A percentile compares a stretch with the other conserved stretches of the same genome.
These are phyloP conservation scores for Corythoichthys haematopterus DNA, from an alignment of 2,113 vertebrate species.

Conservation along the genomic window DNA sequence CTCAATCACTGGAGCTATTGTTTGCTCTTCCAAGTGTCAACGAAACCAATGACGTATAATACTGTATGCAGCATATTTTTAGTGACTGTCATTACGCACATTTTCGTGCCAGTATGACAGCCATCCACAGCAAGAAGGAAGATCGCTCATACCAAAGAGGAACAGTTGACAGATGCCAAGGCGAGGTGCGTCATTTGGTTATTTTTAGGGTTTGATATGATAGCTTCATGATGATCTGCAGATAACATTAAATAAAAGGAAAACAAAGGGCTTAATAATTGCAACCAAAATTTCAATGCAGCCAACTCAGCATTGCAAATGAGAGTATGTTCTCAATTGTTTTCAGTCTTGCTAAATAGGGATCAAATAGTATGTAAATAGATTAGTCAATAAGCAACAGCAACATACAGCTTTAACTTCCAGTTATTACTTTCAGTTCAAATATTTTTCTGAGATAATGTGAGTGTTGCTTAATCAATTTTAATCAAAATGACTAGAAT, in stretches of 20 bases:
- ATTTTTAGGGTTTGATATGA: slow-evolving; percentile 45
- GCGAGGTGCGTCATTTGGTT: slow-evolving; percentile 28
- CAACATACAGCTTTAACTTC: no score
- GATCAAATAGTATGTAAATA: no score
- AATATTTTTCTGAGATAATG: background rate
- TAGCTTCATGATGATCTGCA: slow-evolving; percentile 14
- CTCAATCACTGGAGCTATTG: slow-evolving; percentile 49
- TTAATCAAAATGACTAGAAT: background rate
- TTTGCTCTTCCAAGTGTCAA: slow-evolving; percentile 31
- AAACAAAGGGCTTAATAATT: slow-evolving; percentile 6
- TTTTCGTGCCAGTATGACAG: slow-evolving; percentile 41
- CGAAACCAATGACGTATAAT: slow-evolving; percentile 23
- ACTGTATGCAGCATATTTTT: slow-evolving; percentile 10
- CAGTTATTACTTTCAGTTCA: background rate
- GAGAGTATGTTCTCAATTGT: background rate
- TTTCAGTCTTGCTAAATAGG: background rate
- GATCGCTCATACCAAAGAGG: background rate
- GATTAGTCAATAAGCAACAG: no score
- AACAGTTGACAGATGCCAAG: slow-evolving; percentile 38
- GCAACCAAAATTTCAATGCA: background rate
- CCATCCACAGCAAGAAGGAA: slow-evolving; percentile 31
- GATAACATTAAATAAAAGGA: slow-evolving; percentile 6
- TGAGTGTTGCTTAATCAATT: background rate
- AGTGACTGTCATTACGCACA: slow-evolving; percentile 11
- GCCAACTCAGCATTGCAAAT: no score